These are phyloP conservation scores for Oscheius myriophilus DNA, from an alignment of 2,888 invertebrate species.

Conservation along the genomic window DNA sequence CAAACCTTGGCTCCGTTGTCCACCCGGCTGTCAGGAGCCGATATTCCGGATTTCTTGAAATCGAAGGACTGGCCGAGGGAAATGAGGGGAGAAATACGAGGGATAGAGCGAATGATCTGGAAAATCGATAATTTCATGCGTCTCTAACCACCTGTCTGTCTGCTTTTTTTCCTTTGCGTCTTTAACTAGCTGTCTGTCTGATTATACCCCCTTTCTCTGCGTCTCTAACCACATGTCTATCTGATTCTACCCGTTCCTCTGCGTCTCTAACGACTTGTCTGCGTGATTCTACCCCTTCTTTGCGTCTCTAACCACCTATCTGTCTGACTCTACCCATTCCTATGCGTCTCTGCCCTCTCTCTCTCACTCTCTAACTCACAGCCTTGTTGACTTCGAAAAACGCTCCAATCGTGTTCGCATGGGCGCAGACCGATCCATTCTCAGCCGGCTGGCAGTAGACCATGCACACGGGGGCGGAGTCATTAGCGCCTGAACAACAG, in stretches of 20 bases:
- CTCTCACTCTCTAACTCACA: slow-evolving; percentile 30
- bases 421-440: slow-evolving; percentile 55
- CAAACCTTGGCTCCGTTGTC: slow-evolving; percentile 41
- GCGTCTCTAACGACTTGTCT: not conserved
- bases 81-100: slow-evolving; percentile 38
- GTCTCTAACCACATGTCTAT: slow-evolving; percentile 9
- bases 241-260: slow-evolving; percentile 4
- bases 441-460: slow-evolving; percentile 54
- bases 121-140: slow-evolving; percentile 1
- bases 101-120: slow-evolving; percentile 41
- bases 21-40: slow-evolving; percentile 38
- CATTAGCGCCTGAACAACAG: not conserved
- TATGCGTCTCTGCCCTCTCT: not conserved
- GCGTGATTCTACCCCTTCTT: not conserved
- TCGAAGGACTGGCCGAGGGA: slow-evolving; percentile 37
- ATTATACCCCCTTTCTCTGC: not conserved
- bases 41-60: slow-evolving; percentile 39
- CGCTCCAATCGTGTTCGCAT: slow-evolving; percentile 60
- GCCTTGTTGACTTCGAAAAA: slow-evolving; percentile 67
- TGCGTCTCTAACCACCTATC: not conserved
- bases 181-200: not conserved
- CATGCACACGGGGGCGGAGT: slow-evolving; percentile 33
- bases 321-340: not conserved
- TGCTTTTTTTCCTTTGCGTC: not conserved
- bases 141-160: too few species aligned